A percentile compares a stretch with the other conserved stretches of the same genome.
Conservation (phyloP, 2,797 vertebrate species). For the Falco rusticolus region DNA sequence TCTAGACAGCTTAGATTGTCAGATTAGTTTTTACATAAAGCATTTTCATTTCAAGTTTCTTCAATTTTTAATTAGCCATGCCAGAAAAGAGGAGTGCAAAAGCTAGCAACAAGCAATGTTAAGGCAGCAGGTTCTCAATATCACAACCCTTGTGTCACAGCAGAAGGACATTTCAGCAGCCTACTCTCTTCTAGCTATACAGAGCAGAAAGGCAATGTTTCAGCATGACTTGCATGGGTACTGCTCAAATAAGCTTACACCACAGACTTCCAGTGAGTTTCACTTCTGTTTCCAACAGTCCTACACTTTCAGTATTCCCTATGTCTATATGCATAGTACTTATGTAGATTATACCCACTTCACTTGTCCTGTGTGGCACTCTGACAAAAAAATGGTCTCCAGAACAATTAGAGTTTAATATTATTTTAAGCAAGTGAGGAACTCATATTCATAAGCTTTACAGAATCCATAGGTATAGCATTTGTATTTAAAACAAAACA, state of each 20-base stretch:
- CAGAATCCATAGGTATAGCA: background rate
- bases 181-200: background rate
- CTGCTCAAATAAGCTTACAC: background rate
- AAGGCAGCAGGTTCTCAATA: background rate
- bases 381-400: background rate
- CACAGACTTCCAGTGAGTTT: background rate
- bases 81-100: background rate
- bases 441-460: background rate
- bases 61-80: background rate
- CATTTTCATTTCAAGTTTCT: background rate
- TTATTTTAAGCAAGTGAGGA: background rate
- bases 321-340: background rate
- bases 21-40: background rate
- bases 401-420: background rate
- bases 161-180: background rate
- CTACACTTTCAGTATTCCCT: background rate
- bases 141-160: background rate
- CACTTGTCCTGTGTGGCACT: background rate
- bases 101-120: background rate
- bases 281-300: background rate
- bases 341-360: background rate
- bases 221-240: background rate
- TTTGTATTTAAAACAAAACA: background rate
- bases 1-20: constrained; percentile 6
- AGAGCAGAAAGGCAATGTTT: background rate